Evolutionary conservation across 1,140 invertebrate species (phyloP), one percentile per base, ranked within the genome.

Genomic region (Stenopsyche tienmushanensis): DNA sequence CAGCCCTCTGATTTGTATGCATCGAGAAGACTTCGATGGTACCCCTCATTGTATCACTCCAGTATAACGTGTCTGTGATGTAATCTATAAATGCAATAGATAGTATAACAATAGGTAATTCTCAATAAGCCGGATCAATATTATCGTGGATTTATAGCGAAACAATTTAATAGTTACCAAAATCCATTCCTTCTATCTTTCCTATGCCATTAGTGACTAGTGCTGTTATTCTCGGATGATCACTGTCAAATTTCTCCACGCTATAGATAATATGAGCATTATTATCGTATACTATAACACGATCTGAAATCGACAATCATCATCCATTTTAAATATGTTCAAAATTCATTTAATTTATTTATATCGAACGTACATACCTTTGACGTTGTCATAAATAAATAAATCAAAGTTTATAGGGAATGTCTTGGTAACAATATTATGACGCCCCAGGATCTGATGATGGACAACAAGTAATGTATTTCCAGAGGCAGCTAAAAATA

Each of bases 21-120:
- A 90, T 53, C 0, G 83, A 84, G 0, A 79, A 59, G 8, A 87
- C 79, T 71, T 89, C 87, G 7, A 91, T 76, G 1, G 83, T 82
- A 5, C 76, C 77, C 15, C 79, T 76, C 1, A 81, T 77, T 0
- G 72, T 72, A 70, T 91, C 87, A 65, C 84, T 75, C 71, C 87
- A 84, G 71, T 90, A 91, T 0, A 92, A 73, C 65, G 85, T 86
- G 34, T 89, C 84, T 0, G 86, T 83, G 13, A 84, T 73, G 66
- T 84, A 77, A 76, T 91, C 90, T 82, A 69, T 21, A 73, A 74
- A 21, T 24, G 25, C 59, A 50, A 20, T 55, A 54, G 65, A 34
- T 34, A n/a, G n/a, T n/a, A n/a, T n/a, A n/a, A n/a, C n/a, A n/a
- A n/a, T n/a, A n/a, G n/a, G n/a, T n/a, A n/a, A n/a, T n/a, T n/a